These are phyloP conservation scores for Enteromius radiatus DNA, from an alignment of 2,797 vertebrate species.

Conservation along the genomic window DNA sequence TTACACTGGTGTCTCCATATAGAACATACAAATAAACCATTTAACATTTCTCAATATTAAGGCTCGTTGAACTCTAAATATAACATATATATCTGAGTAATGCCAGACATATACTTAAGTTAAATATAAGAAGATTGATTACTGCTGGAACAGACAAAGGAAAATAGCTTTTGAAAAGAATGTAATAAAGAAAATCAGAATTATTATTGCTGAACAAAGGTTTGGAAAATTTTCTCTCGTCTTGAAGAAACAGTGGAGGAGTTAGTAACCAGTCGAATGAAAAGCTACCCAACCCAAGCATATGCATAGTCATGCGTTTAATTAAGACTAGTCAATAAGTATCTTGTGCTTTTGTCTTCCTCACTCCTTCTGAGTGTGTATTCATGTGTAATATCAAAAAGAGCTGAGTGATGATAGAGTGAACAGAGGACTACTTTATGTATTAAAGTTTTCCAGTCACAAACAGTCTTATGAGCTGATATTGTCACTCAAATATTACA, in stretches of 20 bases:
- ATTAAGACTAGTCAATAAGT: constrained; percentile 23
- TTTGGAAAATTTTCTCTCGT: constrained; percentile 48
- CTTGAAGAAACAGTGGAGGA: constrained; percentile 61
- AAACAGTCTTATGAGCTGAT: background rate
- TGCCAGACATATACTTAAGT: background rate
- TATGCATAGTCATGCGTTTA: background rate
- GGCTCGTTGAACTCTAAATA: background rate
- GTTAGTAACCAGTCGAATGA: constrained; percentile 56
- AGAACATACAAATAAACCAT: background rate
- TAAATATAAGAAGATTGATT: constrained; percentile 57
- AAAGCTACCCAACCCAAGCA: constrained; percentile 27
- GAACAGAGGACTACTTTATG: background rate
- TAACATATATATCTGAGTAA: background rate
- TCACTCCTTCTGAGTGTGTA: background rate
- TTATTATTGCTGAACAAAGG: constrained; percentile 62
- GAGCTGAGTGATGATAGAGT: background rate
- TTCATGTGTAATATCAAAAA: constrained; percentile 11
- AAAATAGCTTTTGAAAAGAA: constrained; percentile 61
- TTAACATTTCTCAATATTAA: background rate
- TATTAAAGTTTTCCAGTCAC: background rate
- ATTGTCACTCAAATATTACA: no score
- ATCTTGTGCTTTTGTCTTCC: background rate
- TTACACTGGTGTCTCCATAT: no score
- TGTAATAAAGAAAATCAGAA: constrained; percentile 69
- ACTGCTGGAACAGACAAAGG: constrained; percentile 51